Evolutionary conservation across 2,888 invertebrate species (phyloP).

Genomic region (Cartodere bifasciata): DNA sequence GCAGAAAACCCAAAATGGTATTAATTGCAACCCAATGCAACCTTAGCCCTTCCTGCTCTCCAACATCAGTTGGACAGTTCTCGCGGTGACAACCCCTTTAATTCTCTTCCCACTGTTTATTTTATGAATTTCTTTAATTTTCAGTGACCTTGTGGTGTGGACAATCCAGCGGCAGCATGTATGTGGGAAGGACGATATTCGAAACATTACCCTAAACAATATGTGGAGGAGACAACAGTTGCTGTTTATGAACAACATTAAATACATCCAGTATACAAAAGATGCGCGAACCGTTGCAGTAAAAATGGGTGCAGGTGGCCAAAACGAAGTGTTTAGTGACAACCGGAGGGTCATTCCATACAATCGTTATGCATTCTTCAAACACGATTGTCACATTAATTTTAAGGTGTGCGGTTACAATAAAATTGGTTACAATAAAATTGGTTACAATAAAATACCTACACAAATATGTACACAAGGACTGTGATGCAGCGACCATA

Average conservation of each 20-base stretch:
- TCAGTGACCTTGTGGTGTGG: neutral
- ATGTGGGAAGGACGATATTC: neutral
- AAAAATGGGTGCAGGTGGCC: neutral
- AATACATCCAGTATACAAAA: neutral
- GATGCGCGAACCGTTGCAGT: neutral
- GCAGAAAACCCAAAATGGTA: too few relatives aligned
- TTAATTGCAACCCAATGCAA: too few relatives aligned
- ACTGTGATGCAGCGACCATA: neutral
- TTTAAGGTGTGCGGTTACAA: neutral
- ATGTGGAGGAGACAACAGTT: neutral
- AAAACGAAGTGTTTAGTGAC: neutral
- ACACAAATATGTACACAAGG: constrained; percentile 4
- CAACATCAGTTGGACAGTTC: too few relatives aligned
- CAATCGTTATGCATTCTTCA: neutral
- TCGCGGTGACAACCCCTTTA: too few relatives aligned
- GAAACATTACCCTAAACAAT: constrained; percentile 4
- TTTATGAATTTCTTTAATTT: too few relatives aligned
- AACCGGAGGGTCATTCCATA: constrained; percentile 1
- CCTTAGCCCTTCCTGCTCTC: too few relatives aligned
- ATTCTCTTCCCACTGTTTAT: too few relatives aligned
- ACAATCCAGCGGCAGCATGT: constrained; percentile 3
- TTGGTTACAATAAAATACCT: neutral
- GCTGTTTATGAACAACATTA: too few relatives aligned
- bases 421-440: too few relatives aligned
- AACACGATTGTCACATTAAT: constrained; percentile 3